These are phyloP conservation scores for Heliconius eleuchia DNA, from an alignment of 1,140 invertebrate species.

Conservation along the genomic window DNA sequence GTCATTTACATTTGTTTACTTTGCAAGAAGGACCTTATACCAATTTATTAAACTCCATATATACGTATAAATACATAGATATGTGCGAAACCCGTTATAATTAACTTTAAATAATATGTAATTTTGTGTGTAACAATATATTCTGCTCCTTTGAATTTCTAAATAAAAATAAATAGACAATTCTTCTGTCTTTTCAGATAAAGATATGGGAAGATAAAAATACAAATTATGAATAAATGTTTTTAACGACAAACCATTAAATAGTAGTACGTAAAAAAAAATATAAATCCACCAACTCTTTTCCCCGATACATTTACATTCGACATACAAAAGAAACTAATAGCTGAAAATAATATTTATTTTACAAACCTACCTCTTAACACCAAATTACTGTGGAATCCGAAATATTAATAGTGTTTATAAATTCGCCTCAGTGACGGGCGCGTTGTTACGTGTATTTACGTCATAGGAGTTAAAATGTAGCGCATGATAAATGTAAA, in stretches of 20 bases:
- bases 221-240: no score
- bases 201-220: no score
- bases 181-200: no score
- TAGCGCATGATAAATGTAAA: conserved; percentile 12
- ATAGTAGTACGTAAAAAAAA: no score
- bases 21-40: not conserved
- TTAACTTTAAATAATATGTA: no score
- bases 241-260: no score
- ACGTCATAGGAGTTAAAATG: not conserved
- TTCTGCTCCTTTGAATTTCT: no score
- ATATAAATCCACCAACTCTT: not conserved
- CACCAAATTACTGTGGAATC: not conserved
- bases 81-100: no score
- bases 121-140: no score
- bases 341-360: not conserved
- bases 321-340: not conserved
- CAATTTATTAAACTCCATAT: not conserved
- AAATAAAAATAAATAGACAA: no score
- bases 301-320: not conserved
- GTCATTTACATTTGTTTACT: conserved; percentile 30
- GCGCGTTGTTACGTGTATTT: conserved; percentile 13
- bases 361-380: not conserved
- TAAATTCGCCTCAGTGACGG: conserved; percentile 18
- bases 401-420: conserved; percentile 11
- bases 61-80: not conserved